Base-by-base conservation (phyloP, 1,140 invertebrate genomes). In the Euura lappo region DNA sequence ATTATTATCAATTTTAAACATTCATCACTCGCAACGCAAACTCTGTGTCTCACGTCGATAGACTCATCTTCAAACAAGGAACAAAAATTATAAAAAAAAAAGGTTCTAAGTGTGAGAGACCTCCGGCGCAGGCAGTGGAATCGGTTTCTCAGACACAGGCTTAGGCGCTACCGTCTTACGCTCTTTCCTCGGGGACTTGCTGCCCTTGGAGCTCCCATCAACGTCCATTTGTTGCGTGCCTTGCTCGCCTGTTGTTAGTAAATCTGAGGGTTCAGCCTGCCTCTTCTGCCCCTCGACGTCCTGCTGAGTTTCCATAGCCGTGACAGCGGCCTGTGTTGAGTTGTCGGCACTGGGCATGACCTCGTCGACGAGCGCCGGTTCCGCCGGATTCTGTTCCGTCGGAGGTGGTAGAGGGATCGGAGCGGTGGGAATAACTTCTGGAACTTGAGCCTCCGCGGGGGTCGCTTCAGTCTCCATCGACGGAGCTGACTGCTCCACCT, bases 271-370 rank as follows among this genome's bases (percentile, higher is more conserved):
- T 8, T 60, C 86, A 2, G 75, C 74, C n/a, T 73, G 79, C 43
- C 84, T 83, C 70, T 85, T 84, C 10, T 83, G 79, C 70, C 76
- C 83, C 47, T 74, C 72, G 65, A 79, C 82, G 71, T 83, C 84
- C 4, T 51, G 74, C 51, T 81, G 81, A 5, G 76, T 70, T 44
- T 60, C 45, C 51, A 42, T 28, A 44, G 76, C 68, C 8, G 71
- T 69, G 11, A 70, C 72, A 45, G 79, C 84, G 42, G 90, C 90
- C 28, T 91, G 90, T 84, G 92, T 92, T 45, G 44, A n/a, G 42
- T 42, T 44, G 11, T 51, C 10, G n/a, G 11, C 65, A 42, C 10
- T 28, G 67, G 45, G n/a, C 51, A 11, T 69, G 11, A 3, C n/a
- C 68, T 68, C 46, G 67, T 64, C 42, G 43, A 1, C 44, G 8